Evolutionary conservation across 2,113 vertebrate genomes (phyloP), one percentile per base, ranked within the genome.

Genomic region (Dipodomys merriami): DNA sequence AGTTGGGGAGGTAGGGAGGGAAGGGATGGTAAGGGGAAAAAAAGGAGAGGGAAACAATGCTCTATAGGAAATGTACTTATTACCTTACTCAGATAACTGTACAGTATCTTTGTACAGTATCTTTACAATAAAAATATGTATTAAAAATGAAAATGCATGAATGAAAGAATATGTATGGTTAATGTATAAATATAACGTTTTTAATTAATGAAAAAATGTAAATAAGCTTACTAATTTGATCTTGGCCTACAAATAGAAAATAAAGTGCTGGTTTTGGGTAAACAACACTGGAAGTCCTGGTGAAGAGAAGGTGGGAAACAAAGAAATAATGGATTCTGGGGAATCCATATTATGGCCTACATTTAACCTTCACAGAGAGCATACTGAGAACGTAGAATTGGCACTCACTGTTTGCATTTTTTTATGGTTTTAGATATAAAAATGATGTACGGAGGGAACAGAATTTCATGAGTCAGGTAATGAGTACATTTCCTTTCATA

Each of bases 271-370:
- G 0, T 53, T 74, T 82, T 94, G 1, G 35, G 57, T 35, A 53
- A 84, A 64, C 20, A 44, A 19, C 3, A 60, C 6, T 64, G 18
- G 9, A 20, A 0, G 11, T 10, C 60, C 67, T 30, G 19, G 2
- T 67, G 13, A 33, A 5, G 1, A 46, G 6, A 44, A 84, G 5
- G 5, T 78, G 7, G 5, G 0, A 39, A 49, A 64, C 1, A 18
- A 83, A 79, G 33, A 5, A 2, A 74, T 71, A 1, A 2, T 71
- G 2, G 2, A 0, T 27, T 11, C 5, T 46, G 4, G 1, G 7
- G 12, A 71, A 64, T 25, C 22, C 62, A 20, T 86, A 16, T 22
- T 20, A 68, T 39, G 39, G 6, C 22, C 8, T 2, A 2, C 3
- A 35, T 67, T 82, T 78, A 86, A 19, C 46, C 53, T 82, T 33